Evolutionary conservation across 2,113 vertebrate species (phyloP).

Genomic region (Periophthalmodon schlosseri): DNA sequence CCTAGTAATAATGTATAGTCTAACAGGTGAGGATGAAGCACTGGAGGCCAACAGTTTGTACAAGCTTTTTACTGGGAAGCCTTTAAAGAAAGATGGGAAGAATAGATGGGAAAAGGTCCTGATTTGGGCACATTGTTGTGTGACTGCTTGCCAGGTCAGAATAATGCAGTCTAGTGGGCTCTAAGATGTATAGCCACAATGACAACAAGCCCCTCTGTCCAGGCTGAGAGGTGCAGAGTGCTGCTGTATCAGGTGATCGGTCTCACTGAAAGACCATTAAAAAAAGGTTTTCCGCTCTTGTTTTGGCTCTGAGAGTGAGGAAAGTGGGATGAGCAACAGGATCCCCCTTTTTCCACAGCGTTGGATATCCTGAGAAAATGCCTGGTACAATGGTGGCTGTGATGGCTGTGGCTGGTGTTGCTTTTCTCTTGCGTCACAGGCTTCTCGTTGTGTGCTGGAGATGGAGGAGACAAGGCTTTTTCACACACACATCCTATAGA

Average conservation of each 20-base stretch:
- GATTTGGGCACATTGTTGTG: constrained; percentile 53
- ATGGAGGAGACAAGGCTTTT: constrained; percentile 30
- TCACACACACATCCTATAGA: not conserved
- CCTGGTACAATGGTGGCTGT: constrained; percentile 77
- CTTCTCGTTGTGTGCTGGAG: constrained; percentile 56
- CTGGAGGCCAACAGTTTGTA: not conserved
- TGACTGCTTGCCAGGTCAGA: constrained; percentile 56
- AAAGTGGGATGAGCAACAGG: constrained; percentile 65
- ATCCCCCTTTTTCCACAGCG: constrained; percentile 69
- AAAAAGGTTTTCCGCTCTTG: constrained; percentile 66
- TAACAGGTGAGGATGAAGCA: not conserved
- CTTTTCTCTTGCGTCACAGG: constrained; percentile 68
- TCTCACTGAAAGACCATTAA: constrained; percentile 64
- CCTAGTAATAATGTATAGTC: not conserved
- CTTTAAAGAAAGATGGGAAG: constrained; percentile 42
- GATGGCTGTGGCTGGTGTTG: constrained; percentile 69
- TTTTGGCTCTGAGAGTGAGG: constrained; percentile 55
- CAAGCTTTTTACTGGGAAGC: constrained; percentile 14
- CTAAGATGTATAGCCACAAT: constrained; percentile 41
- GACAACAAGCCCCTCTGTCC: constrained; percentile 72
- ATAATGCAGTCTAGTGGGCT: constrained; percentile 49
- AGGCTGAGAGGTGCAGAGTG: constrained; percentile 48
- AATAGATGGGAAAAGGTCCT: constrained; percentile 47
- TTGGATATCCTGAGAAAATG: constrained; percentile 81
- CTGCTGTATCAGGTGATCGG: constrained; percentile 74